Evolutionary conservation across 1,140 invertebrate genomes (phyloP), one percentile per base, ranked within the genome.

Genomic region (Mya arenaria): DNA sequence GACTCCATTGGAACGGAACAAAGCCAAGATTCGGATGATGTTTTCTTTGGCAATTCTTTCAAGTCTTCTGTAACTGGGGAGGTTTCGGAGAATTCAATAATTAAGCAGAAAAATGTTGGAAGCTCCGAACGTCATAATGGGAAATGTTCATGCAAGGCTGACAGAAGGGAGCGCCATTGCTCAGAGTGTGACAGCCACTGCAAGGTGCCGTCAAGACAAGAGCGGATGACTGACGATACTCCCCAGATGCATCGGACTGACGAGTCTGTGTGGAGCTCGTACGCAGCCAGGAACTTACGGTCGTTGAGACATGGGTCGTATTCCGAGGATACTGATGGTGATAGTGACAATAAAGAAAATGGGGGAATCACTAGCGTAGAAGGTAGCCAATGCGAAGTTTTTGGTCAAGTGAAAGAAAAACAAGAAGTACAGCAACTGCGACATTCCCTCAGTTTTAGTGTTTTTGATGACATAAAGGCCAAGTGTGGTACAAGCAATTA

Each of bases 231-330:
- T 1, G 89, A 91, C 56, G 84, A 86, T 37, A 92, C 91, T 19
- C 91, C 91, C 1, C 84, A 89, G 71, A 86, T 91, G 77, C 87
- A 89, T 73, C 82, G 87, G 39, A 80, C 86, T 15, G 78, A 89
- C 55, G 86, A 89, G 56, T 88, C 90, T 39, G 87, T 91, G 28
- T 87, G 84, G 86, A 90, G 88, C 34, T 90, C 89, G 0, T 90
- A 88, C 69, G 85, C 91, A 4, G 89, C 91, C 0, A 77, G 84
- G 37, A 89, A 88, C 63, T 79, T 92, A 28, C 83, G 89, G 17
- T 88, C 86, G 13, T 85, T 92, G 82, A 82, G 88, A 41, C 81
- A 89, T 23, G 91, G 90, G 13, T 90, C 88, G 3, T 88, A 89
- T 44, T 90, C 90, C 32, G 84, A 87, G 10, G 84, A 80, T 56